A percentile compares a stretch with the other conserved stretches of the same genome.
These are phyloP conservation scores for Amazonetta brasiliensis DNA, from an alignment of 2,797 vertebrate species.

Conservation along the genomic window DNA sequence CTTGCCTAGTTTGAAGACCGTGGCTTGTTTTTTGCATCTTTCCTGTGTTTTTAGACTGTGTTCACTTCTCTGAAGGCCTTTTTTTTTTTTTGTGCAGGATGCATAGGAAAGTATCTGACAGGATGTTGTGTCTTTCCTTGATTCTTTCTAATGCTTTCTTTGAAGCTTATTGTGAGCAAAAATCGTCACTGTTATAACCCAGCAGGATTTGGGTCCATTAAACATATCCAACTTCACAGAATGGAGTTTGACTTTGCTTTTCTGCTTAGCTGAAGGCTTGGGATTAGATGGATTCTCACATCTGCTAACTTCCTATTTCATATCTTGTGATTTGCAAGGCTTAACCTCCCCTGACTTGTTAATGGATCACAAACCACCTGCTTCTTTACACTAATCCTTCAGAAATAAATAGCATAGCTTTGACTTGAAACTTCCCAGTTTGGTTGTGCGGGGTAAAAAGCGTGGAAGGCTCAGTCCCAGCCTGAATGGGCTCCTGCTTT, in stretches of 20 bases:
- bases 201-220: neutral
- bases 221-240: neutral
- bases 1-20: neutral
- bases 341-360: slow-evolving; percentile 51
- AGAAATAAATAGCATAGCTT: slow-evolving; percentile 19
- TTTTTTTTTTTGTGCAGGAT: neutral
- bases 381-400: slow-evolving; percentile 35
- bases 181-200: neutral
- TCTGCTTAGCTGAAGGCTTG: neutral
- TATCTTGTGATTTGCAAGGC: slow-evolving; percentile 27
- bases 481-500: neutral
- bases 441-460: neutral
- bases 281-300: slow-evolving; percentile 34
- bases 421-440: slow-evolving; percentile 1
- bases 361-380: slow-evolving; percentile 44
- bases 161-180: neutral
- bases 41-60: neutral
- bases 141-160: neutral
- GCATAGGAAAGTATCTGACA: neutral
- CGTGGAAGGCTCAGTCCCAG: neutral
- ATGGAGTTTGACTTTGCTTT: slow-evolving; percentile 15
- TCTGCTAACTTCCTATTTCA: slow-evolving; percentile 49
- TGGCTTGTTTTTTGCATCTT: neutral
- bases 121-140: neutral
- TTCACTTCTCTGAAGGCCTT: neutral